Evolutionary conservation across 1,140 invertebrate genomes (phyloP), one percentile per base, ranked within the genome.

Genomic region (Drosophila eugracilis): DNA sequence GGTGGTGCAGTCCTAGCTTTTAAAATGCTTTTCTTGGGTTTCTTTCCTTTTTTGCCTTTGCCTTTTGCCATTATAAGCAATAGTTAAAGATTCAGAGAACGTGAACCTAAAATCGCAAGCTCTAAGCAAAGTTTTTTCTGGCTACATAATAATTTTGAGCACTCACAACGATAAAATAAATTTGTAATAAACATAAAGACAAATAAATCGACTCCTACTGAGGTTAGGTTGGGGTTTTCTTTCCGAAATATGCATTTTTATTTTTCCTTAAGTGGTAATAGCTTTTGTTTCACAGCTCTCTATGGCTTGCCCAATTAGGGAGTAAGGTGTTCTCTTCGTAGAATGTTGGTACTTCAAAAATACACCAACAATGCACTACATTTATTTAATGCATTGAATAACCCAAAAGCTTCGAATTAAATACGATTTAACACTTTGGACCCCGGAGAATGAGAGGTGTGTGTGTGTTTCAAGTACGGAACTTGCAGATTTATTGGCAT

Each of bases 401-500:
- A 30, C 21, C 17, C 7, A 30, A 21, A 21, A 52, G 10, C 22
- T 24, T 42, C 21, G n/a, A 42, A 53, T 67, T 62, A 32, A 67
- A 66, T 22, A 44, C 36, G 37, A 66, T 53, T 66, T 67, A 67
- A 67, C 65, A 69, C 62, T 69, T 44, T 44, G 22, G 24, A 50
- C 17, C 32, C 60, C 39, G 24, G 41, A 44, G 62, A 69, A 50
- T 24, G 19, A 49, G 37, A 59, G 26, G 28, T 30, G 58, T 58
- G 26, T 30, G 59, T 32, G 28, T 30, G 58, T 58, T 32, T 30
- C 48, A 57, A 26, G 36, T 69, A 50, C 50, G 62, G 58, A 57
- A 66, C 47, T 77, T 45, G 39, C 41, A 80, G 66, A 85, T 80
- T 86, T 85, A 85, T 86, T 76, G 72, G 52, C 49, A 53, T 72